Evolutionary conservation across 2,113 vertebrate species (phyloP), one percentile per base, ranked within the genome.

Genomic region (Cynopterus brachyotis): DNA sequence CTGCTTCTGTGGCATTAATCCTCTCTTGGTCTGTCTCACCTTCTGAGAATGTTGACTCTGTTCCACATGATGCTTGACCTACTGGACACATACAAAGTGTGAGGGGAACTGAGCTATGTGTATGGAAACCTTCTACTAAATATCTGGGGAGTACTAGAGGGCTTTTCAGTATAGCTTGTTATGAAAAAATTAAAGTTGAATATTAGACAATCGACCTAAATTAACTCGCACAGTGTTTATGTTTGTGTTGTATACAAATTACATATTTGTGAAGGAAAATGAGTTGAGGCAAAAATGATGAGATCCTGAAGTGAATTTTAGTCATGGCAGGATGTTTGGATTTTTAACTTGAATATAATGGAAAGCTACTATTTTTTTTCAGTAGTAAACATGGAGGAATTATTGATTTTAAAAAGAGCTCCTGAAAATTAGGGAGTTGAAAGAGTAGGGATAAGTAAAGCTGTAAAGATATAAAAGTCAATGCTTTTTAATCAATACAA

Each of bases 71-170:
- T 20, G 30, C 30, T 55, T 62, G 15, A 42, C 37, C 50, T 24
- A 3, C 2, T 20, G 3, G 11, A 30, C 32, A 30, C 16, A 2
- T 35, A 6, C 1, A 32, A 22, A 45, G 2, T 5, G 17, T 47
- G 32, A 86, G 32, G 17, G 67, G 11, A 47, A 3, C 35, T 19
- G 16, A 7, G 32, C 5, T 12, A 17, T 47, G 59, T 69, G 37
- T 32, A 30, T 35, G 32, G 35, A 69, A 69, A 78, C 11, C 17
- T 28, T 47, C 17, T 55, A 57, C 30, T 45, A 45, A 28, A 28
- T 53, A 78, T 78, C 37, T 66, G 26, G 10, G 2, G 70, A 78
- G 30, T 66, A 22, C 10, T 35, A 8, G 7, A 35, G 9, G 30
- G n/a, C 22, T 45, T 84, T 84, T 22, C 32, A 42, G 17, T 40